Base-by-base conservation (phyloP, 1,140 invertebrate species). In the Meloidogyne floridensis region DNA sequence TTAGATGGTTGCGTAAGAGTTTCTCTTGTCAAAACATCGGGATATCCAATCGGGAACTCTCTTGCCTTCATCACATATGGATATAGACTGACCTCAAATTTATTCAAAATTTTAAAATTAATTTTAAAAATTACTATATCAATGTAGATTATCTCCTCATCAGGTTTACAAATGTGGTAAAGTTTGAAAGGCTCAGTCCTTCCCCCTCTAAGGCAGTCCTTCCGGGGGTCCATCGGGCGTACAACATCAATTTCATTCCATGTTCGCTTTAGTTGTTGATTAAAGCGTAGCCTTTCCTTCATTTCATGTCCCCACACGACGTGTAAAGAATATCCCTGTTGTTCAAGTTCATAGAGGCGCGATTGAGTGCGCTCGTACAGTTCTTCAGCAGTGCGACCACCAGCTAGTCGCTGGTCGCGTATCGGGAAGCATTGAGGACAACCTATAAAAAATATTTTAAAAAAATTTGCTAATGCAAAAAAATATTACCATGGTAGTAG, bases 181-280 rank as follows among this genome's bases (percentile, higher is more conserved):
- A 80, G 20, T n/a, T 76, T 81, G 18, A 80, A 80, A 18, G 79
- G 71, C 42, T 80, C 77, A 7, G 76, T 80, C 32, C 32, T 32
- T 32, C 32, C 32, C 32, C 32, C 32, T 32, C 32, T 32, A 32
- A 32, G 32, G 32, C 32, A 32, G 32, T 32, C 32, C 32, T 32
- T 32, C 32, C 32, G 32, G 32, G 32, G 32, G 32, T 32, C 32
- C 32, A 32, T 32, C 32, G 32, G 32, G 32, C 32, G 32, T 32
- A 32, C 32, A 32, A 32, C 32, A 32, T 32, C 32, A 32, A 32
- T 32, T 32, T 32, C 32, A 32, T 32, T 32, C 32, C 32, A 32
- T 32, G 32, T 32, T 32, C 32, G 32, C 32, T 32, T 74, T 2
- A 74, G 72, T 51, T 15, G n/a, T 1, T 15, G 11, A 20, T 74